Conservation (phyloP, 1,140 invertebrate genomes). For the Panonychus citri region DNA sequence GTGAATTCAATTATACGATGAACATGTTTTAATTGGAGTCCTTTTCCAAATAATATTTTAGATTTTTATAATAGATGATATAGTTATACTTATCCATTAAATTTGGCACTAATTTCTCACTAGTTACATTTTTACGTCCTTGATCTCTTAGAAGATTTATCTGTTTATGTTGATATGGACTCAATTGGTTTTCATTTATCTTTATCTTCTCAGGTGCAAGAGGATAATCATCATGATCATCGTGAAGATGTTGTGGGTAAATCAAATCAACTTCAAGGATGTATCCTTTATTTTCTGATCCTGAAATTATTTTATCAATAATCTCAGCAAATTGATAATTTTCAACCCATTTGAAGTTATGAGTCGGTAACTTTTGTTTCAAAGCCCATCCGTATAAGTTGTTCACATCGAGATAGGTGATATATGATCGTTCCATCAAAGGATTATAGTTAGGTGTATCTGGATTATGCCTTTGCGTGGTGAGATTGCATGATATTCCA, state of each 20-base stretch:
- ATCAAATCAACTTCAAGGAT: slow-evolving; percentile 10
- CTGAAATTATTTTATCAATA: no score
- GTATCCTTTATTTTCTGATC: neutral
- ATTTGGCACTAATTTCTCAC: no score
- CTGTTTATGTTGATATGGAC: no score
- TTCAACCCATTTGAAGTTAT: slow-evolving; percentile 6
- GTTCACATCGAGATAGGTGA: slow-evolving; percentile 15
- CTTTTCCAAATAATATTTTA: slow-evolving; percentile 8
- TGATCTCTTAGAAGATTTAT: no score
- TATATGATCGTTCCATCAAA: no score
- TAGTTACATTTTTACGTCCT: no score
- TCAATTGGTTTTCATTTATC: no score
- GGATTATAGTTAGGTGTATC: slow-evolving; percentile 11
- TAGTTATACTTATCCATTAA: no score
- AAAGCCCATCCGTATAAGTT: slow-evolving; percentile 15
- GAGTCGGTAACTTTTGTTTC: slow-evolving; percentile 7
- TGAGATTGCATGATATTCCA: neutral
- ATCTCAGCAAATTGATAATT: no score
- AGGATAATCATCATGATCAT: no score
- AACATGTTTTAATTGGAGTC: slow-evolving; percentile 18
- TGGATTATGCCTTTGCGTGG: slow-evolving; percentile 5
- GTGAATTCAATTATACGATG: slow-evolving; percentile 26
- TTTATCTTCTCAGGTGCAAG: no score
- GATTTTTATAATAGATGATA: no score
- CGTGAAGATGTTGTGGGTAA: neutral